A percentile compares a stretch with the other conserved stretches of the same genome.
Conservation (phyloP, 2,113 vertebrate genomes). For the Benitochromis conjunctus region DNA sequence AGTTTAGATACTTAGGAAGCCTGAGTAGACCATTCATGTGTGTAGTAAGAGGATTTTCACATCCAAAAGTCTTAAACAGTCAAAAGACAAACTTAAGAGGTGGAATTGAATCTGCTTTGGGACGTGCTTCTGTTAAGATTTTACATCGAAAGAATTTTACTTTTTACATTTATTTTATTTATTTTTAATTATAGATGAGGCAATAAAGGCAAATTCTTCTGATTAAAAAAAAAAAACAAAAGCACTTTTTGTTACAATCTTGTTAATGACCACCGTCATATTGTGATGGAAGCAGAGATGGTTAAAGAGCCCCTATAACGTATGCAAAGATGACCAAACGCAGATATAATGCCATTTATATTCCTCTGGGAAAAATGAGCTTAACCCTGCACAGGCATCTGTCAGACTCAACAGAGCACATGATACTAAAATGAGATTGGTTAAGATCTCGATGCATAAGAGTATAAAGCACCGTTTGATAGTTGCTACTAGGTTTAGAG, state of each 20-base stretch:
- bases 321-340: neutral
- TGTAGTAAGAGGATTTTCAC: neutral
- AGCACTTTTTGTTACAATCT: neutral
- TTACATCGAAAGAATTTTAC: neutral
- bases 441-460: neutral
- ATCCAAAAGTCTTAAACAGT: neutral
- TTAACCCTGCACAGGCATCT: neutral
- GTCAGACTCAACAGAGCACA: neutral
- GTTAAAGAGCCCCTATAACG: neutral
- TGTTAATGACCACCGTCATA: neutral
- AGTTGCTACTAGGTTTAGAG: neutral
- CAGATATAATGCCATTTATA: neutral
- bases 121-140: neutral
- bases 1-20: neutral
- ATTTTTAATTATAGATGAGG: neutral
- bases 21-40: neutral
- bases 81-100: no score
- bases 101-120: neutral
- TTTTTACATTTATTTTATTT: neutral
- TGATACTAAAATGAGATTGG: neutral
- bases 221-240: neutral
- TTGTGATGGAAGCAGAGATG: neutral
- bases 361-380: neutral
- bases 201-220: neutral
- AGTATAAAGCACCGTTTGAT: conserved; percentile 8